phyloP scores from a whole-genome alignment of 2,888 invertebrate genomes.

The Tetragnatha montana region DNA sequence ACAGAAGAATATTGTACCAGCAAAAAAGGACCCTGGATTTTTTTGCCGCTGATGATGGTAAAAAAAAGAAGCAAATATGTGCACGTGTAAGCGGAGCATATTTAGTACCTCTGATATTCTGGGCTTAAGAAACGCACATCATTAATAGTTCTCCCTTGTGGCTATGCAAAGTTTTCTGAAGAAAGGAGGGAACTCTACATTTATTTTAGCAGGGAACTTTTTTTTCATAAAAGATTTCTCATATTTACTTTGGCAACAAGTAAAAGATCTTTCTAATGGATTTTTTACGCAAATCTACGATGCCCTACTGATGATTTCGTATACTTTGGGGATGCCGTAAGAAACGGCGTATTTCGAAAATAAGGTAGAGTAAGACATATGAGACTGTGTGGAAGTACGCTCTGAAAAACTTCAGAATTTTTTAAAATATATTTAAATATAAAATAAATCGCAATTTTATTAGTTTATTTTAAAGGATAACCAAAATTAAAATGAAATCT shows the following conservation, averaged over 20 bases:
- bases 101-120: slow-evolving; percentile 21
- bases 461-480: too few species aligned
- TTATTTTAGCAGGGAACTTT: slow-evolving; percentile 10
- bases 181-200: slow-evolving; percentile 20
- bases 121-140: slow-evolving; percentile 27
- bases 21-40: neutral
- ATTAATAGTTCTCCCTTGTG: slow-evolving; percentile 43
- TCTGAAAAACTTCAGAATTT: neutral
- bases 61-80: slow-evolving; percentile 12
- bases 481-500: too few species aligned
- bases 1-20: neutral
- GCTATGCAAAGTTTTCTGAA: slow-evolving; percentile 34
- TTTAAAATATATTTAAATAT: too few species aligned
- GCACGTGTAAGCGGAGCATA: slow-evolving; percentile 1
- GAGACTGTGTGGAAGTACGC: neutral
- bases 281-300: neutral
- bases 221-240: slow-evolving; percentile 5
- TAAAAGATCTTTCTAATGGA: slow-evolving; percentile 15
- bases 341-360: neutral
- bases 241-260: slow-evolving; percentile 41
- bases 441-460: too few species aligned
- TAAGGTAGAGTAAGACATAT: neutral
- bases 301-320: neutral
- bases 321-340: neutral
- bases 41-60: neutral